phyloP scores from a whole-genome alignment of 2,888 invertebrate species.

The Ceratothoa steindachneri region DNA sequence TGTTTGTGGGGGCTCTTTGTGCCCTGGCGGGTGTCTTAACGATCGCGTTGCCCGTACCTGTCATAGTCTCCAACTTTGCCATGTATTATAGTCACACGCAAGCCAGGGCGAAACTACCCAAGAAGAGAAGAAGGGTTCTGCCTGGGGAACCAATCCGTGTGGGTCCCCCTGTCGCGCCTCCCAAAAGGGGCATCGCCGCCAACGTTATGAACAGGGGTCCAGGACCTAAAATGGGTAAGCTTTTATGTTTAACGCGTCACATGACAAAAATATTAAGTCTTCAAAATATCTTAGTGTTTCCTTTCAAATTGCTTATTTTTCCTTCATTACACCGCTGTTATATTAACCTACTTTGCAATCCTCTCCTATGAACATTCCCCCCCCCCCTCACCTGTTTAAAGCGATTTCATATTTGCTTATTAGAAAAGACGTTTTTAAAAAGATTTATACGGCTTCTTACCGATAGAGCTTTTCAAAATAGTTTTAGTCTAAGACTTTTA shows the following conservation, averaged over 20 bases:
- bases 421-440: too few species aligned
- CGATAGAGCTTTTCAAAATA: too few species aligned
- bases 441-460: too few species aligned
- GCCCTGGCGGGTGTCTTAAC: slow-evolving; percentile 97
- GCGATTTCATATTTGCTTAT: too few species aligned
- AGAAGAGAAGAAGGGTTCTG: slow-evolving; percentile 91
- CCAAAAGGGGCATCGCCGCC: slow-evolving; percentile 57
- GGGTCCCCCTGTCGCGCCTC: slow-evolving; percentile 56
- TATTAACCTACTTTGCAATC: background rate
- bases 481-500: too few species aligned
- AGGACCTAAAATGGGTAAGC: slow-evolving; percentile 48
- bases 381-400: background rate
- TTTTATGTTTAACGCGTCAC: too few species aligned
- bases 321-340: background rate
- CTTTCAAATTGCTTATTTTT: background rate
- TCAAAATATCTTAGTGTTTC: background rate
- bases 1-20: slow-evolving; percentile 97
- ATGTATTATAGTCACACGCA: slow-evolving; percentile 91
- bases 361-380: background rate
- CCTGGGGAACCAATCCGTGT: slow-evolving; percentile 84
- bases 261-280: background rate
- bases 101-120: slow-evolving; percentile 97
- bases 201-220: slow-evolving; percentile 51
- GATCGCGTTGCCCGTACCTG: slow-evolving; percentile 96
- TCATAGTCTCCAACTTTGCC: slow-evolving; percentile 98